These are phyloP conservation scores for Leguminivora glycinivorella DNA, from an alignment of 1,140 invertebrate genomes.

Conservation along the genomic window DNA sequence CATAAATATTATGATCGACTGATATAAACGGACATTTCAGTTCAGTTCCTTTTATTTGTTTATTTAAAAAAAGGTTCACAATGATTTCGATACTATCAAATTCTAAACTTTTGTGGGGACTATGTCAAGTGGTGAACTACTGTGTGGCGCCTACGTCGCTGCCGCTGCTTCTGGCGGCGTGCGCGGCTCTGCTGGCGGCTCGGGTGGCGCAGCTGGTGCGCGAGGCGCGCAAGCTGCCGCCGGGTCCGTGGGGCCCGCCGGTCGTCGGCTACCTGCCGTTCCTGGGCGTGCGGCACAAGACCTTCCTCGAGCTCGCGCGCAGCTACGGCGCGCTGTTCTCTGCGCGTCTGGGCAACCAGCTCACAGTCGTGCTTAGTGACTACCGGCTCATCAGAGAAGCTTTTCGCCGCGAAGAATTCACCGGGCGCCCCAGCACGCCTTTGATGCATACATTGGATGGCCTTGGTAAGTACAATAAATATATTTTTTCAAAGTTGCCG, in stretches of 20 bases:
- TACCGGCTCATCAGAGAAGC: slow-evolving; percentile 90
- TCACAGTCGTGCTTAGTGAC: slow-evolving; percentile 92
- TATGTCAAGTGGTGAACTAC: slow-evolving; percentile 62
- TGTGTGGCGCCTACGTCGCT: slow-evolving; percentile 59
- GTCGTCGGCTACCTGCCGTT: slow-evolving; percentile 90
- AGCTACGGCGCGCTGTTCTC: slow-evolving; percentile 91
- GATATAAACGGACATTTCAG: slow-evolving; percentile 43
- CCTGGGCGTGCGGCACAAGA: slow-evolving; percentile 88
- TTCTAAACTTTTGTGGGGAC: slow-evolving; percentile 67
- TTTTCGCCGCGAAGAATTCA: slow-evolving; percentile 91
- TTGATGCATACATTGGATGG: slow-evolving; percentile 92
- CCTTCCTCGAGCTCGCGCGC: slow-evolving; percentile 85
- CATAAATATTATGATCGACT: slow-evolving; percentile 61
- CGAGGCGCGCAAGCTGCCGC: slow-evolving; percentile 83
- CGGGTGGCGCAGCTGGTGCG: slow-evolving; percentile 80
- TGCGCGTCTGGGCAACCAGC: slow-evolving; percentile 87
- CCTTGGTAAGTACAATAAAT: slow-evolving; percentile 85
- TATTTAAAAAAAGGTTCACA: slow-evolving; percentile 48
- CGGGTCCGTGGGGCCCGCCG: slow-evolving; percentile 91
- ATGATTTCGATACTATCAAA: slow-evolving; percentile 65
- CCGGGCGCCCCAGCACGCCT: slow-evolving; percentile 89
- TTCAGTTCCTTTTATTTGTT: slow-evolving; percentile 37
- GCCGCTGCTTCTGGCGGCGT: slow-evolving; percentile 79
- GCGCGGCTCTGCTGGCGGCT: slow-evolving; percentile 63
- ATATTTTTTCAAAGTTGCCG: neutral